phyloP scores from a whole-genome alignment of 2,113 vertebrate genomes.

The Motacilla tschutschensis region DNA sequence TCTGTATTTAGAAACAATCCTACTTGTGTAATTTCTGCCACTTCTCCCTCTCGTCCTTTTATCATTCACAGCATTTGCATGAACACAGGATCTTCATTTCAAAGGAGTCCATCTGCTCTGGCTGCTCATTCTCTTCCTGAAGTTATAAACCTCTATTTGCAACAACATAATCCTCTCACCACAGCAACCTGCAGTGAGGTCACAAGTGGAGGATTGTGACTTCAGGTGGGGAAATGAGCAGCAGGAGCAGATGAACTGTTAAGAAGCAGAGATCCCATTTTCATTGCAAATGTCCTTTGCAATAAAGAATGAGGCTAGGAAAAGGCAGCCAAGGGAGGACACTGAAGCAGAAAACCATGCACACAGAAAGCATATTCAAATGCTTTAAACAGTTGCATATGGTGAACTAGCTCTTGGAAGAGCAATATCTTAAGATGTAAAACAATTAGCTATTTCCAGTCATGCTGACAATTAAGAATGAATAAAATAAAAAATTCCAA shows the following conservation, averaged over 20 bases:
- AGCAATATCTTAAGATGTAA: slow-evolving; percentile 1
- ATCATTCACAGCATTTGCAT: background rate
- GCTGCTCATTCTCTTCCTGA: slow-evolving; percentile 14
- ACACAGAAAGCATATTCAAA: slow-evolving; percentile 13
- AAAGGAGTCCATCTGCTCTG: slow-evolving; percentile 7
- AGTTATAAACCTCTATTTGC: slow-evolving; percentile 11
- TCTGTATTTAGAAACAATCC: slow-evolving; percentile 4
- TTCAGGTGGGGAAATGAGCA: slow-evolving; percentile 43
- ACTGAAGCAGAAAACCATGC: background rate
- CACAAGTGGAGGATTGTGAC: slow-evolving; percentile 28
- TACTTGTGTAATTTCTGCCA: background rate
- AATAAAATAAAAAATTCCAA: background rate
- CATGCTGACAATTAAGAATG: background rate
- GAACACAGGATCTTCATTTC: slow-evolving; percentile 16
- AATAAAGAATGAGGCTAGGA: slow-evolving; percentile 19
- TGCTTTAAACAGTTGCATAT: background rate
- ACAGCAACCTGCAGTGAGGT: background rate
- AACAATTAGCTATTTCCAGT: background rate
- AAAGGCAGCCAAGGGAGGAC: slow-evolving; percentile 34
- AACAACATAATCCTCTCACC: slow-evolving; percentile 33
- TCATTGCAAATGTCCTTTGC: slow-evolving; percentile 39
- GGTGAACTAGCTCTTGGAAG: background rate
- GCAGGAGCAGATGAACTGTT: slow-evolving; percentile 5
- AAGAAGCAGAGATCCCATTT: slow-evolving; percentile 1
- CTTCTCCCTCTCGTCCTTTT: background rate